A percentile compares a stretch with the other conserved stretches of the same genome.
Evolutionary conservation across 1,140 invertebrate genomes (phyloP).

Genomic region (Sitophilus oryzae): DNA sequence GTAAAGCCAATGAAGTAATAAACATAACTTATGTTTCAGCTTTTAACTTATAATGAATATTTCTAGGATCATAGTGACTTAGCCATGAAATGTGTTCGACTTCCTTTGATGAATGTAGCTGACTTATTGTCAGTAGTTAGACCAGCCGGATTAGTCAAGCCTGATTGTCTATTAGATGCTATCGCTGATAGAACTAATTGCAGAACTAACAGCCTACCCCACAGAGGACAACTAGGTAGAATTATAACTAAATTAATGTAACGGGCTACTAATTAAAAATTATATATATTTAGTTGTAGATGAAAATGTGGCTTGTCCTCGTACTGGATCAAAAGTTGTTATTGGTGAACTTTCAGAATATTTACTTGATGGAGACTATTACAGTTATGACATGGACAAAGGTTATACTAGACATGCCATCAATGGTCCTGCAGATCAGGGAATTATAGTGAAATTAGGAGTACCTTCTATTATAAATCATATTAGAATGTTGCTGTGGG

Average conservation of each 20-base stretch:
- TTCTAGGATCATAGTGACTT: constrained; percentile 36
- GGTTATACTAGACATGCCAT: constrained; percentile 92
- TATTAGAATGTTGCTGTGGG: constrained; percentile 89
- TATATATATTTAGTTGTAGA: constrained; percentile 65
- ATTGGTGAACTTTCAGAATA: constrained; percentile 81
- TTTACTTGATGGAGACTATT: constrained; percentile 80
- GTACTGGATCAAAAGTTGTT: constrained; percentile 74
- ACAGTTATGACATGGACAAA: constrained; percentile 85
- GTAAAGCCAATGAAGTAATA: constrained; percentile 59
- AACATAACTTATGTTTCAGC: neutral
- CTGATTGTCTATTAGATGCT: constrained; percentile 90
- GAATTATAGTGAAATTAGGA: constrained; percentile 84
- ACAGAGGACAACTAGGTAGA: constrained; percentile 70
- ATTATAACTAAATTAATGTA: constrained; percentile 15
- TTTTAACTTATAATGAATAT: neutral
- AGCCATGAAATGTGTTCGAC: constrained; percentile 62
- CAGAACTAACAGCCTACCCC: constrained; percentile 70
- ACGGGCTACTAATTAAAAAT: neutral
- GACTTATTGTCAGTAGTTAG: constrained; percentile 85
- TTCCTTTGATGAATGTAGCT: constrained; percentile 80
- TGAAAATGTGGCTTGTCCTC: constrained; percentile 81
- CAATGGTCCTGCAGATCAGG: constrained; percentile 68
- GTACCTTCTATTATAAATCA: constrained; percentile 90
- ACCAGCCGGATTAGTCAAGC: constrained; percentile 74
- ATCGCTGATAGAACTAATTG: constrained; percentile 78